Base-by-base conservation (phyloP, 2,113 vertebrate species). In the Lagopus leucura region DNA sequence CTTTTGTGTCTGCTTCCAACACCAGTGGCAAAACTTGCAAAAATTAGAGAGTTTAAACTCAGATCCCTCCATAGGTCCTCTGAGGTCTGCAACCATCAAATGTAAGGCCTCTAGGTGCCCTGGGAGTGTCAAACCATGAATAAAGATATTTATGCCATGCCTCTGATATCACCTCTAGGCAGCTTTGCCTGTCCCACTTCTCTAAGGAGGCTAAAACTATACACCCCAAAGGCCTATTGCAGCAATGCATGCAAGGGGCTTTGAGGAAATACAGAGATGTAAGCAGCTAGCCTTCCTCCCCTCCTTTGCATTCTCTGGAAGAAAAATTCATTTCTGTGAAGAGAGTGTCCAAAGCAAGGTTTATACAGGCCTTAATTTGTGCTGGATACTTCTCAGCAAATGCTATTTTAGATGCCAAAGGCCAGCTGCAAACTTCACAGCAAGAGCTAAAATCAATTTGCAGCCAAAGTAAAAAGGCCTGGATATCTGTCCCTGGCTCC, bases 401-500 rank as follows among this genome's bases (percentile, higher is more conserved):
- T 84, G 32, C 17, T 76, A 24, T 85, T 91, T 67, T 61, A 71
- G 60, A 78, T 89, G 79, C 55, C 85, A 92, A 92, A 93, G 91
- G 83, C 75, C 89, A 91, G 74, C 67, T 89, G 50, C 64, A 79
- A 79, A 87, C 84, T 91, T 89, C 84, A 82, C 82, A 85, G 82
- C 45, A 88, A 93, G 78, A 91, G 60, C 85, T 93, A 60, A 94
- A 95, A 93, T 81, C 87, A 95, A 91, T 93, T 91, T 92, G 52
- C 67, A 94, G 60, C 60, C 82, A 77, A 89, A 96, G 79, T 88
- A 79, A 92, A 94, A 95, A 81, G 43, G 64, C 60, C 75, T 83
- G 50, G 60, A 55, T 92, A 88, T 81, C 75, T 55, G 42, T 91
- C 60, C 64, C 47, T 83, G 64, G 91, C 22, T 89, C 43, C 82